Percentiles rank a stretch among this genome's conserved stretches.
Conservation (phyloP, 2,888 invertebrate species). For the Caenorhabditis macrosperma region DNA sequence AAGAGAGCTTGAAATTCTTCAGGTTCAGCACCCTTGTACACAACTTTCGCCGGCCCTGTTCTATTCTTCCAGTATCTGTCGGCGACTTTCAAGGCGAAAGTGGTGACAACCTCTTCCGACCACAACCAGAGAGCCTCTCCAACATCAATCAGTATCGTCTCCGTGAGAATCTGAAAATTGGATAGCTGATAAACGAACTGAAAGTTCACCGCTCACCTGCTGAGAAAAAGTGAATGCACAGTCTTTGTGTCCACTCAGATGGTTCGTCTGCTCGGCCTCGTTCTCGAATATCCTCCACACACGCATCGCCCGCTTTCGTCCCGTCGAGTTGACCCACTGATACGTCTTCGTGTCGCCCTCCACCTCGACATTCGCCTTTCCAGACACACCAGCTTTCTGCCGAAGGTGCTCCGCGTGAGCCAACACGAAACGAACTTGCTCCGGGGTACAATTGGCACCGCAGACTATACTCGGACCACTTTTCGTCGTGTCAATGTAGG, state of each 20-base stretch:
- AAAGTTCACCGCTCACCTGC: too few relatives aligned
- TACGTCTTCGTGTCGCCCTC: slow-evolving; percentile 62
- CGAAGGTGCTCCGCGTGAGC: slow-evolving; percentile 31
- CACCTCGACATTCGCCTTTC: slow-evolving; percentile 45
- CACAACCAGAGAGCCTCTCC: slow-evolving; percentile 74
- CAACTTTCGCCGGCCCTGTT: slow-evolving; percentile 59
- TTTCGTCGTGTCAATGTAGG: slow-evolving; percentile 51
- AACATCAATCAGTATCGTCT: slow-evolving; percentile 70
- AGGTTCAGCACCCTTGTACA: slow-evolving; percentile 70
- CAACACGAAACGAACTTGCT: slow-evolving; percentile 44
- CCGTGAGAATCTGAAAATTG: slow-evolving; percentile 55
- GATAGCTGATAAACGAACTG: neutral
- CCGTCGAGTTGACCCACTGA: slow-evolving; percentile 54
- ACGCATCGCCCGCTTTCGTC: slow-evolving; percentile 51
- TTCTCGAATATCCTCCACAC: slow-evolving; percentile 70
- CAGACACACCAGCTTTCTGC: slow-evolving; percentile 3
- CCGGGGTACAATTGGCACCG: slow-evolving; percentile 40
- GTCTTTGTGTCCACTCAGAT: slow-evolving; percentile 51
- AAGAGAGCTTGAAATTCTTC: slow-evolving; percentile 73
- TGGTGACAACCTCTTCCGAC: slow-evolving; percentile 65
- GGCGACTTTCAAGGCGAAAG: slow-evolving; percentile 69
- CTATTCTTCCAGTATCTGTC: slow-evolving; percentile 61
- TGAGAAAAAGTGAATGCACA: slow-evolving; percentile 69
- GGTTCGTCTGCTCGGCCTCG: slow-evolving; percentile 62
- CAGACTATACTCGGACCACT: slow-evolving; percentile 15